Evolutionary conservation across 2,797 vertebrate genomes (phyloP).

Genomic region (Pseudocheirus occidentalis): DNA sequence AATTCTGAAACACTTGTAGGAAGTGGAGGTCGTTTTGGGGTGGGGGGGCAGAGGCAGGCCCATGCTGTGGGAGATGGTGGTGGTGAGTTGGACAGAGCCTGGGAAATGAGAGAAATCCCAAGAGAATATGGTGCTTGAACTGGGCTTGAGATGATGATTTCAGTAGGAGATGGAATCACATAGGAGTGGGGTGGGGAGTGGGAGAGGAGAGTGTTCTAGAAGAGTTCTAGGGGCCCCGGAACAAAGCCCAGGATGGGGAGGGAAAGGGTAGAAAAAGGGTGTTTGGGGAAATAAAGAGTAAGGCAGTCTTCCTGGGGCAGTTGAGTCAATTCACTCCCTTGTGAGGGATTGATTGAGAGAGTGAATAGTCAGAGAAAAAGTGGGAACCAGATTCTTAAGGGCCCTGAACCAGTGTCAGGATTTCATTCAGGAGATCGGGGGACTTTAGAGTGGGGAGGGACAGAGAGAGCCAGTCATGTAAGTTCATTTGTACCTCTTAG

Average conservation of each 20-base stretch:
- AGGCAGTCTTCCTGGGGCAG: not conserved
- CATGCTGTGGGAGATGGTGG: not conserved
- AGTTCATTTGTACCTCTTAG: not conserved
- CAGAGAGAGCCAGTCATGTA: not conserved
- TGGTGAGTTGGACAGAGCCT: not conserved
- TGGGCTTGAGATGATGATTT: not conserved
- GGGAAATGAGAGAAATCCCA: not conserved
- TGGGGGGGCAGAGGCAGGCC: no score
- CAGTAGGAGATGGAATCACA: not conserved
- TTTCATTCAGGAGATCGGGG: not conserved
- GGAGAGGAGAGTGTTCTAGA: not conserved
- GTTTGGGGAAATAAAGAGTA: not conserved
- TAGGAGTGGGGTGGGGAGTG: not conserved
- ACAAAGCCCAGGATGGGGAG: not conserved
- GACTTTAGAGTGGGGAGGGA: not conserved
- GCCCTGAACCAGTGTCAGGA: not conserved
- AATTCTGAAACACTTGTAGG: not conserved
- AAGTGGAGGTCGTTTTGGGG: not conserved
- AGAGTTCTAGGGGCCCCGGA: not conserved
- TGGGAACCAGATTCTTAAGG: not conserved
- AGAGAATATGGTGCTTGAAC: slow-evolving; percentile 36
- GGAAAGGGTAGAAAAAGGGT: not conserved
- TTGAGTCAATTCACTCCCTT: not conserved
- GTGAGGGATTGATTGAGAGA: not conserved
- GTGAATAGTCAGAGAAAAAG: not conserved